A percentile compares a stretch with the other conserved stretches of the same genome.
These are phyloP conservation scores for Drosophila colorata DNA, from an alignment of 2,888 invertebrate species.

Conservation along the genomic window DNA sequence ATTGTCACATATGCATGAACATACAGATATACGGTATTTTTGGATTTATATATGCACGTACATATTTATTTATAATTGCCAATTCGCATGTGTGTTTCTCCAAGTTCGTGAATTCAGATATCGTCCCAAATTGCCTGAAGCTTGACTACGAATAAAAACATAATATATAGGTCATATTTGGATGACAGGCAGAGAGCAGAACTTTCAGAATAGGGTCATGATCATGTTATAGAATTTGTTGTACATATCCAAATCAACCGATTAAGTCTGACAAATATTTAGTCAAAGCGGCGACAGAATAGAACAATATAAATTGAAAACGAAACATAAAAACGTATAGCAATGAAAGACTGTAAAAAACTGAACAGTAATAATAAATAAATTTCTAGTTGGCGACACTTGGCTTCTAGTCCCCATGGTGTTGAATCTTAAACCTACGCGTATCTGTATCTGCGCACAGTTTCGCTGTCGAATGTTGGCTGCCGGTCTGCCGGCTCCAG, in stretches of 20 bases:
- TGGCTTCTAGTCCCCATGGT: constrained; percentile 81
- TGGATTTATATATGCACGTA: not conserved
- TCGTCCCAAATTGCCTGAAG: too few relatives aligned
- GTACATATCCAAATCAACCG: constrained; percentile 8
- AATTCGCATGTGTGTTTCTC: too few relatives aligned
- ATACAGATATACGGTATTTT: not conserved
- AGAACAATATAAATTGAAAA: constrained; percentile 26
- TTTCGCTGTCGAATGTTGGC: constrained; percentile 77
- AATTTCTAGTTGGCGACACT: constrained; percentile 82
- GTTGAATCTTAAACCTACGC: constrained; percentile 79
- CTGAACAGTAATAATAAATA: constrained; percentile 62
- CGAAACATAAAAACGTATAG: constrained; percentile 38
- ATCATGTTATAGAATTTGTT: not conserved
- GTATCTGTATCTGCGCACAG: constrained; percentile 52
- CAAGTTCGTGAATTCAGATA: too few relatives aligned
- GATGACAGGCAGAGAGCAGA: too few relatives aligned
- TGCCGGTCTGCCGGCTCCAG: constrained; percentile 71
- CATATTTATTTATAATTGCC: not conserved
- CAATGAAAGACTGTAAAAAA: constrained; percentile 61
- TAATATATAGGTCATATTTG: too few relatives aligned
- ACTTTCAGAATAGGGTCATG: not conserved
- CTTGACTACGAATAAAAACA: too few relatives aligned
- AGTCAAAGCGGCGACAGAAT: constrained; percentile 21
- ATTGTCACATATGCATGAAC: constrained; percentile 34
- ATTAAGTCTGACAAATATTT: constrained; percentile 11